Evolutionary conservation across 2,113 vertebrate species (phyloP), one percentile per base, ranked within the genome.

Genomic region (Equus przewalskii): DNA sequence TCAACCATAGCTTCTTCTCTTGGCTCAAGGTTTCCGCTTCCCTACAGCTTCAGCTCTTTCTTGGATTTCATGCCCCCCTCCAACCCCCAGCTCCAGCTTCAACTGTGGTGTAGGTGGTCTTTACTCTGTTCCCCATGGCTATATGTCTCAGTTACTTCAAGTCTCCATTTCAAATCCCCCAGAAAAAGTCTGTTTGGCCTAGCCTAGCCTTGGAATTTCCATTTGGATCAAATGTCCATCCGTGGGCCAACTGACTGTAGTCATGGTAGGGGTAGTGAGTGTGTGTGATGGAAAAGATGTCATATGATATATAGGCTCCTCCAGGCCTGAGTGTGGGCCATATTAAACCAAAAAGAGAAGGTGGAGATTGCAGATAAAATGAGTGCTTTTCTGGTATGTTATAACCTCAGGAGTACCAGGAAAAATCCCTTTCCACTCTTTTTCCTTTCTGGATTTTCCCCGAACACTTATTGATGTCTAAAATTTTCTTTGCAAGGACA

Each of bases 181-280:
- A 51, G 18, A 75, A 87, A 69, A 36, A 89, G 70, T 69, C 72
- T 41, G 19, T 85, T 49, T 62, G 62, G 13, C 10, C 51, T 62
- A 70, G 21, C 12, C 2, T 69, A 78, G 28, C 21, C 11, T 90
- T 70, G 69, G 18, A 75, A 69, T 78, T 69, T 95, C 33, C 41
- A 49, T 51, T 95, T 85, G 36, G 60, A 26, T 64, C 81, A 76
- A 86, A 56, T 11, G 9, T 22, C 26, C 41, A 69, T 51, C 70
- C 0, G 6, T 54, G 14, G 33, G 26, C 70, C 49, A 76, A 10
- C 36, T 22, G 14, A 70, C 18, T 51, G 7, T 0, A 0, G 30
- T 30, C 60, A 51, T 1, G 5, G 24, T 41, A 78, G 54, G 54
- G 18, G 73, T 62, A 36, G 70, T 21, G 51, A 16, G 36, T 58